phyloP scores from a whole-genome alignment of 2,888 invertebrate species.

The Suillia variegata region DNA sequence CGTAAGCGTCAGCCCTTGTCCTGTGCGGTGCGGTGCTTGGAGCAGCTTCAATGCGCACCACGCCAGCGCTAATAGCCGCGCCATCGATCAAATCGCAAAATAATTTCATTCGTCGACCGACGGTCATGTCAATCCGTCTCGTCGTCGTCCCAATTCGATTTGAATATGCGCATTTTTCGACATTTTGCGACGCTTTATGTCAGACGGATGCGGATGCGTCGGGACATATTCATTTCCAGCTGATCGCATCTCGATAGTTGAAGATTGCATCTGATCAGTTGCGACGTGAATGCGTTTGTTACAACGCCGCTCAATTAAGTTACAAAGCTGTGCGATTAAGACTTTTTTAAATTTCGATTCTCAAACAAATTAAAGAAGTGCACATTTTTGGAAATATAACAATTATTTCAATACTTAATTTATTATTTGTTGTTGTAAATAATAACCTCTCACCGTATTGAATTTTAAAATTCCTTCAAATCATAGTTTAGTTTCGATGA shows the following conservation, averaged over 20 bases:
- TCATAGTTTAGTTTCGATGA: no score
- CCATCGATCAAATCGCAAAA: constrained; percentile 1
- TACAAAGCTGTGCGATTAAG: neutral
- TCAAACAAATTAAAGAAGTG: no score
- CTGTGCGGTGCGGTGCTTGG: neutral
- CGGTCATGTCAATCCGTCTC: no score
- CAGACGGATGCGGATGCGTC: neutral
- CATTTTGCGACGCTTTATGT: neutral
- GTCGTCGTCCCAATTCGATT: no score
- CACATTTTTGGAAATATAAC: no score
- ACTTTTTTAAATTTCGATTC: no score
- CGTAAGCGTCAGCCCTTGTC: neutral
- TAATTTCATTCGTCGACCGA: no score
- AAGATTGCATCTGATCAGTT: neutral
- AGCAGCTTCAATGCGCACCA: neutral
- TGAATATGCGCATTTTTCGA: neutral
- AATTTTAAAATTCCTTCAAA: no score
- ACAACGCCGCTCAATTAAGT: neutral
- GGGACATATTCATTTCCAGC: no score
- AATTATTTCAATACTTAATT: no score
- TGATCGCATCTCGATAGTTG: neutral
- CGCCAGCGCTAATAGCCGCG: constrained; percentile 1
- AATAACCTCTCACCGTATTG: no score
- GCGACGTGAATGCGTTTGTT: neutral
- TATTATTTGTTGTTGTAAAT: no score